A percentile compares a stretch with the other conserved stretches of the same genome.
These are phyloP conservation scores for Calvadosia cruxmelitensis DNA, from an alignment of 30 jellyfish, hydroid and myxozoan genomes.

Conservation along the genomic window DNA sequence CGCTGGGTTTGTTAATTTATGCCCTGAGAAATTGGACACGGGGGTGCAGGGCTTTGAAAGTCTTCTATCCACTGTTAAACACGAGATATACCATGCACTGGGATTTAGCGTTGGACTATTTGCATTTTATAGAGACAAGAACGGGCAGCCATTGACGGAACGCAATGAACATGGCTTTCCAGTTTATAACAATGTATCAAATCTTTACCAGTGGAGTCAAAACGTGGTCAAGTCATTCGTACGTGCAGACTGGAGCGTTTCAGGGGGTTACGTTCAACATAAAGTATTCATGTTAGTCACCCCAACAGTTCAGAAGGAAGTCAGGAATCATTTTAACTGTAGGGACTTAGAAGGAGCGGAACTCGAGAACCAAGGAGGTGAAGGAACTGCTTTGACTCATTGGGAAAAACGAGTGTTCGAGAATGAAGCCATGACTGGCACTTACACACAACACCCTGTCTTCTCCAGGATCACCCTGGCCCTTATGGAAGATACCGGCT, in stretches of 20 bases:
- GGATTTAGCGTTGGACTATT: conserved; percentile 88
- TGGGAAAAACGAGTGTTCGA: conserved; percentile 91
- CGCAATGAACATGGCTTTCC: conserved; percentile 82
- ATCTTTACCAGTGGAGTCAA: conserved; percentile 66
- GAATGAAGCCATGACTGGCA: conserved; percentile 94
- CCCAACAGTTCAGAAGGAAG: conserved; percentile 72
- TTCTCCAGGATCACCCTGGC: conserved; percentile 72
- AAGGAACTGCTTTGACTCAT: conserved; percentile 84
- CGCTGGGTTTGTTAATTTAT: conserved; percentile 83
- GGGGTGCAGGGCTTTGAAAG: conserved; percentile 75
- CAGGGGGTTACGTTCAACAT: conserved; percentile 78
- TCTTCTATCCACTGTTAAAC: conserved; percentile 74
- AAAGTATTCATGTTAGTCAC: conserved; percentile 77
- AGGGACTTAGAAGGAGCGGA: conserved; percentile 84
- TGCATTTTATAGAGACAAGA: conserved; percentile 67
- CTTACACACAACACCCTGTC: conserved; percentile 92
- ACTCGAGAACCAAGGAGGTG: conserved; percentile 90
- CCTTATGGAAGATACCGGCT: conserved; percentile 89
- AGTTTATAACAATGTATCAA: conserved; percentile 36
- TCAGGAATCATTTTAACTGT: conserved; percentile 59
- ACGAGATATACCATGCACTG: conserved; percentile 78
- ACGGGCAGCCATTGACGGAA: conserved; percentile 55
- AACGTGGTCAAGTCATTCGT: conserved; percentile 36
- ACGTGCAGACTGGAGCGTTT: conserved; percentile 66
- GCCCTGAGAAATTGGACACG: conserved; percentile 71